Evolutionary conservation across 2,113 vertebrate species (phyloP).

Genomic region (Corynorhinus townsendii): DNA sequence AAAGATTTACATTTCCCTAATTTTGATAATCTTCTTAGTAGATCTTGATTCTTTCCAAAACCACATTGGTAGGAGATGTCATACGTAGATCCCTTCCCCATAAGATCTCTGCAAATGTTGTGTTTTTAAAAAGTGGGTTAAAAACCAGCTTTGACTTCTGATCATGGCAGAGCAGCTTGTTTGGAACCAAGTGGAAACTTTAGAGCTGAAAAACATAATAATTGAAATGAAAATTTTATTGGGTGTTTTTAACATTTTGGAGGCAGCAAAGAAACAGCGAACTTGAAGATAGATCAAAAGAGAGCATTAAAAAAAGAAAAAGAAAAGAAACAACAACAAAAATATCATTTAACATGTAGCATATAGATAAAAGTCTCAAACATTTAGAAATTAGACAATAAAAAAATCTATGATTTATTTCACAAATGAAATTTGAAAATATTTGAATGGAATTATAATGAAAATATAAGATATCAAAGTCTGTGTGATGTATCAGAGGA

Average conservation of each 20-base stretch:
- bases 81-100: not conserved
- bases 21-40: not conserved
- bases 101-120: not conserved
- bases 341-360: not conserved
- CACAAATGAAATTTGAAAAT: not conserved
- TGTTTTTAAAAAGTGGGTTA: not conserved
- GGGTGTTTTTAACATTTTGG: not conserved
- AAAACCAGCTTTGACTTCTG: not conserved
- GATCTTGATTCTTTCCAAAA: conserved; percentile 1
- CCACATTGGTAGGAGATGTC: not conserved
- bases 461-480: conserved; percentile 1
- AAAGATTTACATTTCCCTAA: not conserved
- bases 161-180: not conserved
- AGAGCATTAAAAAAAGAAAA: not conserved
- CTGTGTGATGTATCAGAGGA: not conserved
- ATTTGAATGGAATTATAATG: not conserved
- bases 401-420: not conserved
- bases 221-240: not conserved
- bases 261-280: not conserved
- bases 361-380: not conserved
- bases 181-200: not conserved
- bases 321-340: too few species aligned
- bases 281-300: not conserved
- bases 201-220: not conserved
- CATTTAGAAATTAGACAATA: not conserved